phyloP scores from a whole-genome alignment of 2,797 vertebrate species.

The Acanthiza pusilla region DNA sequence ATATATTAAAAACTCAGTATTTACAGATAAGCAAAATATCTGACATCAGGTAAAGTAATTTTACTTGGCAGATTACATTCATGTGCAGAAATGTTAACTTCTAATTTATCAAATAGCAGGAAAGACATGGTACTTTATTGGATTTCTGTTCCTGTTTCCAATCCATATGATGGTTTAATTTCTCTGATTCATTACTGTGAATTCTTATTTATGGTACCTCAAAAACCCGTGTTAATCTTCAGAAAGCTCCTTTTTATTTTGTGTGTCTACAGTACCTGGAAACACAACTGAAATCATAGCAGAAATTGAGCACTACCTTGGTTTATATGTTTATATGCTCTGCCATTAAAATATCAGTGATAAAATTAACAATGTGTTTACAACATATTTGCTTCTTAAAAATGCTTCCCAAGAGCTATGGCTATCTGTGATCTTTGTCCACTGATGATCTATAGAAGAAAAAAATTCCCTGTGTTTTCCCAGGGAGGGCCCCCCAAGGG shows the following conservation, averaged over 20 bases:
- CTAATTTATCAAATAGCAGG: conserved; percentile 30
- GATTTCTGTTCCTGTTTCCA: conserved; percentile 3
- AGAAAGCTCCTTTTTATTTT: background rate
- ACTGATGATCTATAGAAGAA: background rate
- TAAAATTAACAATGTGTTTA: background rate
- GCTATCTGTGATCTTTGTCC: background rate
- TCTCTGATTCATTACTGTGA: background rate
- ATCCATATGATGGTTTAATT: background rate
- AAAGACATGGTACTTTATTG: background rate
- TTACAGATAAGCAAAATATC: conserved; percentile 11
- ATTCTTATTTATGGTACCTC: background rate
- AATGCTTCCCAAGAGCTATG: background rate
- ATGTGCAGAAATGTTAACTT: conserved; percentile 18
- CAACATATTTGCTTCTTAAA: background rate
- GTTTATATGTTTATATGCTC: background rate
- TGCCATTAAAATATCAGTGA: background rate
- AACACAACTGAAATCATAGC: background rate
- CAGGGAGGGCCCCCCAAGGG: background rate
- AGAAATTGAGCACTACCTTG: background rate
- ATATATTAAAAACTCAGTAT: background rate
- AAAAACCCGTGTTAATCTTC: background rate
- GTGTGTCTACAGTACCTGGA: background rate
- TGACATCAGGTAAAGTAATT: conserved; percentile 10
- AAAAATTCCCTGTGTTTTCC: background rate
- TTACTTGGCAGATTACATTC: background rate